Percentiles rank a stretch among this genome's conserved stretches.
Conservation (phyloP, 1,140 invertebrate species). For the Papilio aristodemus region DNA sequence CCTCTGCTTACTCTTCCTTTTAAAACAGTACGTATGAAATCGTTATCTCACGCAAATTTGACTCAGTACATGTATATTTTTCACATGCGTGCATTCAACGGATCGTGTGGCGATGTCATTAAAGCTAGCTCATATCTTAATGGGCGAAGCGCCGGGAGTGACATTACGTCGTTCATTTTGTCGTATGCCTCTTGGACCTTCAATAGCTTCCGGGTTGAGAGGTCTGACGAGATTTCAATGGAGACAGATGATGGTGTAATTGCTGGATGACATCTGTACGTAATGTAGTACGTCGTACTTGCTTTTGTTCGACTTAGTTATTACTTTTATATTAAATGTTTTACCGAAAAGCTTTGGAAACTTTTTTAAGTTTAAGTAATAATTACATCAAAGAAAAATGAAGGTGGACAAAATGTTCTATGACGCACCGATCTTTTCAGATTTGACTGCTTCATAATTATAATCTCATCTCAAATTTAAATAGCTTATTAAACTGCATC, state of each 20-base stretch:
- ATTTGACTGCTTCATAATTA: no score
- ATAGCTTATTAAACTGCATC: not conserved
- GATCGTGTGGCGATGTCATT: constrained; percentile 17
- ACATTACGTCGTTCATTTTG: constrained; percentile 31
- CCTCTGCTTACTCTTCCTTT: no score
- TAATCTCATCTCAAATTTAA: not conserved
- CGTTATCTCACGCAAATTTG: not conserved
- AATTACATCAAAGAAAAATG: no score
- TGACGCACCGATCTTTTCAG: no score
- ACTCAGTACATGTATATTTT: not conserved
- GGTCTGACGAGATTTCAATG: constrained; percentile 28
- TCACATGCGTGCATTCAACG: not conserved
- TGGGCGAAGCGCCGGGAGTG: constrained; percentile 16
- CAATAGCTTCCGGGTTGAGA: constrained; percentile 21
- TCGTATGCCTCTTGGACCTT: constrained; percentile 21
- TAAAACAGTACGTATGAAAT: not conserved
- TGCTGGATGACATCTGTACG: constrained; percentile 8
- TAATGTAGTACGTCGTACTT: not conserved
- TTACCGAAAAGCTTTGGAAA: no score
- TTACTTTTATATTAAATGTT: no score
- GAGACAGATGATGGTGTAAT: constrained; percentile 20
- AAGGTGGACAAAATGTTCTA: no score
- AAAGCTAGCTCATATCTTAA: constrained; percentile 26
- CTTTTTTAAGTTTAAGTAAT: no score
- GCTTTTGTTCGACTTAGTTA: no score